These are phyloP conservation scores for Ahaetulla prasina DNA, from an alignment of 2,113 vertebrate genomes.

Conservation along the genomic window DNA sequence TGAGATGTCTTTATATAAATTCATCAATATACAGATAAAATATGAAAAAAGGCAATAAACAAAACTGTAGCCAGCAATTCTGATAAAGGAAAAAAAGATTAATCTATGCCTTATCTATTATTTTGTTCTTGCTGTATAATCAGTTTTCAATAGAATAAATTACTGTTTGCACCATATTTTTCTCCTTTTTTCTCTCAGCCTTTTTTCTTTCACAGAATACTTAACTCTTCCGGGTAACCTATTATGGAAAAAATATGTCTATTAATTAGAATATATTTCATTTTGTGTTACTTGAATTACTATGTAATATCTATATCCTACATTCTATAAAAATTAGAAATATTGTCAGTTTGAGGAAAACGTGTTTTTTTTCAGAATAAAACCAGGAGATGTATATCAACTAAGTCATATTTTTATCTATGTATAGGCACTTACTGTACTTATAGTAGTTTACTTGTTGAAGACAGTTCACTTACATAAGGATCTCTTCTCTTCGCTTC, in stretches of 20 bases:
- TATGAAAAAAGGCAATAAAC: slow-evolving; percentile 29
- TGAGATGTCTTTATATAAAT: slow-evolving; percentile 22
- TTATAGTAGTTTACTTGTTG: not conserved
- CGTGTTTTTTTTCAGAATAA: slow-evolving; percentile 12
- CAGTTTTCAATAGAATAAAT: not conserved
- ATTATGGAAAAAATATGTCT: not conserved
- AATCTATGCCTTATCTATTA: slow-evolving; percentile 10
- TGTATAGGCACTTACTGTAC: not conserved
- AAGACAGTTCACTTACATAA: slow-evolving; percentile 9
- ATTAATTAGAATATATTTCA: not conserved
- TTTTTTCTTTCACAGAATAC: not conserved
- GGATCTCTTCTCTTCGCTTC: not conserved
- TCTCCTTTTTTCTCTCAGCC: not conserved
- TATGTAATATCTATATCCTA: not conserved
- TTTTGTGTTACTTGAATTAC: not conserved
- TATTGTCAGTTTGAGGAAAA: not conserved
- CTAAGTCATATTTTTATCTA: slow-evolving; percentile 11
- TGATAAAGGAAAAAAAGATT: not conserved
- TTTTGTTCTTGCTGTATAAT: slow-evolving; percentile 14
- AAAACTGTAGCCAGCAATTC: slow-evolving; percentile 4
- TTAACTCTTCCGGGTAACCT: not conserved
- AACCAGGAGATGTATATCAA: not conserved
- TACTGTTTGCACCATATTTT: not conserved
- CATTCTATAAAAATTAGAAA: not conserved
- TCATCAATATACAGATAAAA: not conserved